A percentile compares a stretch with the other conserved stretches of the same genome.
Conservation (phyloP, 2,113 vertebrate species). For the Albula glossodonta region DNA sequence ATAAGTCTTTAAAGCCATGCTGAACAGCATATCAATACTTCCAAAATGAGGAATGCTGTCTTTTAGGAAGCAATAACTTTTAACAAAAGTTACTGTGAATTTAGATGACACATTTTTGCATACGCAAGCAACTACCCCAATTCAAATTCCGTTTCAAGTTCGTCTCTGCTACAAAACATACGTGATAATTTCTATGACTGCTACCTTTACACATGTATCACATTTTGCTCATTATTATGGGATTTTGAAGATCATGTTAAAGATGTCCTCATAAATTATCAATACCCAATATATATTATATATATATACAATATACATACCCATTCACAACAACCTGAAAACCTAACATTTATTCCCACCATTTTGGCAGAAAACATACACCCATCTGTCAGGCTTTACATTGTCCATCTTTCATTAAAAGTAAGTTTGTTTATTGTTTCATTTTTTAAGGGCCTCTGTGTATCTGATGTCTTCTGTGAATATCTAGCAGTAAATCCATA, state of each 20-base stretch:
- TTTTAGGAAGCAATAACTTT: neutral
- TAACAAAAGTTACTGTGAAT: neutral
- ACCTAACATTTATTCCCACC: no score
- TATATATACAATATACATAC: no score
- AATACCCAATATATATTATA: neutral
- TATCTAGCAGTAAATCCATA: conserved; percentile 75
- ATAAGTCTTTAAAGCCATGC: neutral
- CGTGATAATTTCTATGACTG: neutral
- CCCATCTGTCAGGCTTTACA: conserved; percentile 53
- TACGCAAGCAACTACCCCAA: neutral
- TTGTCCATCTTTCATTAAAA: conserved; percentile 38
- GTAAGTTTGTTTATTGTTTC: neutral
- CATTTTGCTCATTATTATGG: neutral
- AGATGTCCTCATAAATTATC: conserved; percentile 5
- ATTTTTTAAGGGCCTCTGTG: conserved; percentile 48
- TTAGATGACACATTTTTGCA: neutral
- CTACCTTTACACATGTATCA: neutral
- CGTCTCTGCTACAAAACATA: neutral
- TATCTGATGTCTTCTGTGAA: conserved; percentile 74
- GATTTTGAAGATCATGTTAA: no score
- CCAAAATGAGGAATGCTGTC: neutral
- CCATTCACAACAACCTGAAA: neutral
- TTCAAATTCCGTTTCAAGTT: neutral
- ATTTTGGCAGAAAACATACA: conserved; percentile 38
- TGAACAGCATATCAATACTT: neutral